Percentiles rank a stretch among this genome's conserved stretches.
phyloP scores from a whole-genome alignment of 2,888 invertebrate genomes.

The Dasypolia templi region DNA sequence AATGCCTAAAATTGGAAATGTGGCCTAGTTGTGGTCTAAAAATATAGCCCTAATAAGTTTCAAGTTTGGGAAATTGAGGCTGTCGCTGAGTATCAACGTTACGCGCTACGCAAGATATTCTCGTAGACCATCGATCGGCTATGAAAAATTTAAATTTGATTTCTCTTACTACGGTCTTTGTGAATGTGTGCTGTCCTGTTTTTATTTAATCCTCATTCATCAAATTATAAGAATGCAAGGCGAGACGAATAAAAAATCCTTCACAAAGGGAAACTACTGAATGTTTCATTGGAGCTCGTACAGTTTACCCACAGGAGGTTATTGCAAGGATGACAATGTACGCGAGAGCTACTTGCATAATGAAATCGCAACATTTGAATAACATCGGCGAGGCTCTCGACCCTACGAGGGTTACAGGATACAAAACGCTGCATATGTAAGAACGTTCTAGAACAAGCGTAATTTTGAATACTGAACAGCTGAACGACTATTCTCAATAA shows the following conservation, averaged over 20 bases:
- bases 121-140: slow-evolving; percentile 28
- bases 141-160: slow-evolving; percentile 30
- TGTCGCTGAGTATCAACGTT: slow-evolving; percentile 24
- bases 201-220: slow-evolving; percentile 1
- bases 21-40: slow-evolving; percentile 36
- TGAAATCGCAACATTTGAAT: slow-evolving; percentile 68
- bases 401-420: slow-evolving; percentile 30
- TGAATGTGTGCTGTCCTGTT: background rate
- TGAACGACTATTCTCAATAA: slow-evolving; percentile 44
- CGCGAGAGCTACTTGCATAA: slow-evolving; percentile 66
- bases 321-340: slow-evolving; percentile 57
- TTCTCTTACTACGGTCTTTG: background rate
- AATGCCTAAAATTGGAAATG: slow-evolving; percentile 21
- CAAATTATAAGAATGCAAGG: slow-evolving; percentile 20
- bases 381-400: slow-evolving; percentile 50
- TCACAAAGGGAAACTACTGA: slow-evolving; percentile 41
- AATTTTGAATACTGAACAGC: slow-evolving; percentile 58
- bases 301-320: slow-evolving; percentile 37
- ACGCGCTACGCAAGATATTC: slow-evolving; percentile 45
- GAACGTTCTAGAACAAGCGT: slow-evolving; percentile 59
- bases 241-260: too few relatives aligned
- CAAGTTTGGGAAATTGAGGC: slow-evolving; percentile 15
- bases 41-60: slow-evolving; percentile 31
- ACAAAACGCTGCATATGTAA: slow-evolving; percentile 40
- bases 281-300: slow-evolving; percentile 51